Percentiles rank a stretch among this genome's conserved stretches.
Evolutionary conservation across 2,888 invertebrate genomes (phyloP).

Genomic region (Eilema sororculum): DNA sequence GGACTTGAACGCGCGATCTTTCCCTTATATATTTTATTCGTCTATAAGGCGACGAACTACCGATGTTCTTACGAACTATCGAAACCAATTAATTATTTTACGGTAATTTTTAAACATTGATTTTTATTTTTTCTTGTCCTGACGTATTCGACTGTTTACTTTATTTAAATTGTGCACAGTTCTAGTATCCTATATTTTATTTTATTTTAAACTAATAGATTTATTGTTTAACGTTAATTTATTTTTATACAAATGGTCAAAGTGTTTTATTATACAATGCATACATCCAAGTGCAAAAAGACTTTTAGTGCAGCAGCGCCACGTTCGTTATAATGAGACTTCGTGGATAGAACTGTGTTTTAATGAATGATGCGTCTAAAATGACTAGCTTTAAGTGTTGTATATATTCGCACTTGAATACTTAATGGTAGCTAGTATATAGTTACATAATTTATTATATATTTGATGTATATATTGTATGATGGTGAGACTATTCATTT

Average conservation of each 20-base stretch:
- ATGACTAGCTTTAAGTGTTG: conserved; percentile 28
- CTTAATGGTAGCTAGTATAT: conserved; percentile 32
- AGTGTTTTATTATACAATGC: background rate
- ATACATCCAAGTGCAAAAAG: background rate
- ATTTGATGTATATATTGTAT: conserved; percentile 28
- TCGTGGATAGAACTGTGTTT: conserved; percentile 8
- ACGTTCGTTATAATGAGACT: background rate
- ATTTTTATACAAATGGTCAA: background rate
- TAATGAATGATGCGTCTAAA: background rate
- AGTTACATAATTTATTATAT: conserved; percentile 8
- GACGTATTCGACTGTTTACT: no score
- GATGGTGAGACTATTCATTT: background rate
- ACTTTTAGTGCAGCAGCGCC: background rate
- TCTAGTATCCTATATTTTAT: background rate
- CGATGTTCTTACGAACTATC: no score
- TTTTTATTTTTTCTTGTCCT: no score
- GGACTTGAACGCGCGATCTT: no score
- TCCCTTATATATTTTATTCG: no score
- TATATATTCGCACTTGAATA: conserved; percentile 49
- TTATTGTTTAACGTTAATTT: background rate
- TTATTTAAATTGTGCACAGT: background rate
- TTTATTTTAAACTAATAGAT: background rate
- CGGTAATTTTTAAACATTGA: no score
- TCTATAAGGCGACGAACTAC: no score
- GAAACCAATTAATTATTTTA: no score